Base-by-base conservation (phyloP, 2,888 invertebrate genomes). In the Diplolepis rosae region DNA sequence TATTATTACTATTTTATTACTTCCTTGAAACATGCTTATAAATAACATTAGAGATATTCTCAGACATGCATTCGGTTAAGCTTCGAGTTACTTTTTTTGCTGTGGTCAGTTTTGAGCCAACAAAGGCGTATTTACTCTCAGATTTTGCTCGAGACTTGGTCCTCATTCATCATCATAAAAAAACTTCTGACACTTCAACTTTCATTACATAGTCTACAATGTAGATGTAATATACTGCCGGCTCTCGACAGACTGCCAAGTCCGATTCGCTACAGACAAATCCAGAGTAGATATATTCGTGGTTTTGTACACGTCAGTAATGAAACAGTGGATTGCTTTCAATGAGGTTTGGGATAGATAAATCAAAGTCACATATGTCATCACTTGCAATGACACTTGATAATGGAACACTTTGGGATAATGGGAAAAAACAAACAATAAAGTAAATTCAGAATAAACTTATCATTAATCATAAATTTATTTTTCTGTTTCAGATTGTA, bases 151-250 rank as follows among this genome's bases (percentile, higher is more conserved):
- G 54, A 66, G 74, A 69, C 69, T 75, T 70, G 68, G 76, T 76
- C 76, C 70, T 73, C 78, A 80, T 82, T 77, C 79, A 74, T 81
- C 79, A 81, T 79, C 77, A 80, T 80, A 79, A 79, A 78, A 80
- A 77, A 72, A 52, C 70, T 74, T 72, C 77, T 71, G 73, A 77
- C 75, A 77, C 67, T 54, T 35, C 50, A 32, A 69, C 74, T 69
- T 79, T 74, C 77, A 76, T 78, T 77, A 75, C 45, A 50, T 61
- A 68, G 15, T 45, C 6, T 3, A 45, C 15, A 45, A 9, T 45
- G 9, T 18, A 18, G 18, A 45, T 45, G 18, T 45, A 18, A 18
- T 45, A 9, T 18, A 45, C 45, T 45, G 7, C 18, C 45, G 18
- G 45, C 18, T 45, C 18, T 45, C 45, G 9, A 18, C 18, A 45